These are phyloP conservation scores for Anthophora plumipes DNA, from an alignment of 2,888 invertebrate genomes.

Conservation along the genomic window DNA sequence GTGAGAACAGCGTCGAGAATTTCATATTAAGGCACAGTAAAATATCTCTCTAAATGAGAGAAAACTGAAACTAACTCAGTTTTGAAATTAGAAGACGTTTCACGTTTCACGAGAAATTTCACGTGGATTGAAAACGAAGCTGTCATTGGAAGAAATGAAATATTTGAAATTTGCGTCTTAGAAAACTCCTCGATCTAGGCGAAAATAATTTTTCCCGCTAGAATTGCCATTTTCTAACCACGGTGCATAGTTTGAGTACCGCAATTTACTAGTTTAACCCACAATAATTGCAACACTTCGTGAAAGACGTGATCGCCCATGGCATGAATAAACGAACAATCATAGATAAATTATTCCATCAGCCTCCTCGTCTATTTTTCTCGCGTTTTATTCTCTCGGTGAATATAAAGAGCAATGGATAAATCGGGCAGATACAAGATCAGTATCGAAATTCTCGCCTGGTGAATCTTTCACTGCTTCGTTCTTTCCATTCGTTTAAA, in stretches of 20 bases:
- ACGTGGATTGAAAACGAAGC: neutral
- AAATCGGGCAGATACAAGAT: no score
- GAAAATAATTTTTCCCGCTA: conserved; percentile 21
- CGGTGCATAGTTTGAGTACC: conserved; percentile 28
- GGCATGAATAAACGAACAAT: no score
- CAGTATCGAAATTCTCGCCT: no score
- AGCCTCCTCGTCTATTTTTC: no score
- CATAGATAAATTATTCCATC: no score
- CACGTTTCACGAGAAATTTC: neutral
- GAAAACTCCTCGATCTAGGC: conserved; percentile 2
- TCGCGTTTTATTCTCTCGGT: no score
- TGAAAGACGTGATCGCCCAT: neutral
- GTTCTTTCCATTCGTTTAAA: neutral
- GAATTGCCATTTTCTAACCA: conserved; percentile 42
- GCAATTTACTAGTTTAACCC: conserved; percentile 28
- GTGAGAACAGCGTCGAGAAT: neutral
- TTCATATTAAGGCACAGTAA: neutral
- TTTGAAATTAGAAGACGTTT: neutral
- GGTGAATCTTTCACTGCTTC: neutral
- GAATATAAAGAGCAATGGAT: no score
- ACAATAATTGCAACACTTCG: conserved; percentile 25
- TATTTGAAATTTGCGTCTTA: conserved; percentile 11
- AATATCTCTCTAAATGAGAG: neutral
- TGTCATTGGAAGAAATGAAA: conserved; percentile 17
- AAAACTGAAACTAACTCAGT: no score